A percentile compares a stretch with the other conserved stretches of the same genome.
Evolutionary conservation across 1,140 invertebrate genomes (phyloP).

Genomic region (Helicoverpa zea): DNA sequence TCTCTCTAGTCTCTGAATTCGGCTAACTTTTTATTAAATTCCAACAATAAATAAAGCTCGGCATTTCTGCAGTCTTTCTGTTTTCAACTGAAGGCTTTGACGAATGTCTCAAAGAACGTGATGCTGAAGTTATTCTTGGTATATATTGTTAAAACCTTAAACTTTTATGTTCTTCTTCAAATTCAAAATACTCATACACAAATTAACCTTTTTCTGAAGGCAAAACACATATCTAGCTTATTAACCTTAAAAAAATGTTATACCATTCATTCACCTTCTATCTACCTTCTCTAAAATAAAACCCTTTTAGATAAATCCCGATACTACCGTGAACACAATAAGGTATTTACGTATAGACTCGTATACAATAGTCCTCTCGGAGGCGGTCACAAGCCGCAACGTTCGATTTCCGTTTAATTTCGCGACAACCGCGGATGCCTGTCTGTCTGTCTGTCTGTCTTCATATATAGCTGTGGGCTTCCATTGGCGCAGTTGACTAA

Average conservation of each 20-base stretch:
- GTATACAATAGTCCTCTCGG: conserved; percentile 33
- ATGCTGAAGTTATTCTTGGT: no score
- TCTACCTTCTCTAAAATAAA: not conserved
- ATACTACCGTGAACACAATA: not conserved
- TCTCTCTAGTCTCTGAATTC: no score
- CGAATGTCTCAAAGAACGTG: no score
- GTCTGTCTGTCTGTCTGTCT: conserved; percentile 48
- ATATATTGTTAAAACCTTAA: no score
- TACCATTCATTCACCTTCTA: not conserved
- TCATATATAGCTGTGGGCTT: conserved; percentile 27
- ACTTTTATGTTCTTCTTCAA: no score
- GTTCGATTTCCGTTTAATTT: conserved; percentile 85
- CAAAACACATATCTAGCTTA: no score
- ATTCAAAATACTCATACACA: no score
- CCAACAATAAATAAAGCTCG: no score
- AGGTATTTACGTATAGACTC: not conserved
- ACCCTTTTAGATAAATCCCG: not conserved
- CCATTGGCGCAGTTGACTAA: conserved; percentile 56
- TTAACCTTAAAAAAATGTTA: not conserved
- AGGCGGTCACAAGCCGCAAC: conserved; percentile 72
- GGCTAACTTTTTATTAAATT: no score
- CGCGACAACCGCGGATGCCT: conserved; percentile 64
- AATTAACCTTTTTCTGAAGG: no score
- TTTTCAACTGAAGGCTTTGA: no score
- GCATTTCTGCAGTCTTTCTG: no score